A percentile compares a stretch with the other conserved stretches of the same genome.
Conservation (phyloP, 2,888 invertebrate species). For the Himalopsyche anomala region DNA sequence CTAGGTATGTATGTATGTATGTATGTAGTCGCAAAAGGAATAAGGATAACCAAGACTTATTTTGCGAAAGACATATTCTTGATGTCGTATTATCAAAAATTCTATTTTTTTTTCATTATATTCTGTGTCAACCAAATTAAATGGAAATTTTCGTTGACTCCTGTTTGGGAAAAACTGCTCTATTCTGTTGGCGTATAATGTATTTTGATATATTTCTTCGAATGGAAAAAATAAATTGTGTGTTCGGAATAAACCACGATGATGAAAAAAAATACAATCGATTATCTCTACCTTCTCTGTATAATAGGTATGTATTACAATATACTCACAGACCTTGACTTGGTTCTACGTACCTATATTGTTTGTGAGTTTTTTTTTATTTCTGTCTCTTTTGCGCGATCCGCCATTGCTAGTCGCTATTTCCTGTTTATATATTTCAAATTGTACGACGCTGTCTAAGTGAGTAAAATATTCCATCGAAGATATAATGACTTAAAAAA, state of each 20-base stretch:
- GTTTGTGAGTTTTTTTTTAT: background rate
- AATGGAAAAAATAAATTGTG: background rate
- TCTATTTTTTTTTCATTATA: too few species aligned
- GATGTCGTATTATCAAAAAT: too few species aligned
- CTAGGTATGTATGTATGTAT: too few species aligned
- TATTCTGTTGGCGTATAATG: too few species aligned
- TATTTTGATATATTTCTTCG: background rate
- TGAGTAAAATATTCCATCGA: background rate
- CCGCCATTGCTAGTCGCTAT: slow-evolving; percentile 15
- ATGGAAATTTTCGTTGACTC: too few species aligned
- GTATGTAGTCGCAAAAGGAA: too few species aligned
- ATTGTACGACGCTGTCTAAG: background rate
- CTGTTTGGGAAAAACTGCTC: too few species aligned
- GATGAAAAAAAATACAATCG: slow-evolving; percentile 35
- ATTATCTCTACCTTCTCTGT: background rate
- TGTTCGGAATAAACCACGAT: background rate
- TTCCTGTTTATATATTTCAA: slow-evolving; percentile 19
- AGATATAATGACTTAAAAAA: too few species aligned
- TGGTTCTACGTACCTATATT: slow-evolving; percentile 24
- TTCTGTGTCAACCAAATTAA: too few species aligned
- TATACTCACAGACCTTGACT: slow-evolving; percentile 22
- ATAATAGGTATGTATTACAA: background rate
- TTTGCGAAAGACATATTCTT: too few species aligned
- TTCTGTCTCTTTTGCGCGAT: slow-evolving; percentile 29
- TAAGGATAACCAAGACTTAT: too few species aligned